phyloP scores from a whole-genome alignment of 2,113 vertebrate species.

The Anas platyrhynchos region DNA sequence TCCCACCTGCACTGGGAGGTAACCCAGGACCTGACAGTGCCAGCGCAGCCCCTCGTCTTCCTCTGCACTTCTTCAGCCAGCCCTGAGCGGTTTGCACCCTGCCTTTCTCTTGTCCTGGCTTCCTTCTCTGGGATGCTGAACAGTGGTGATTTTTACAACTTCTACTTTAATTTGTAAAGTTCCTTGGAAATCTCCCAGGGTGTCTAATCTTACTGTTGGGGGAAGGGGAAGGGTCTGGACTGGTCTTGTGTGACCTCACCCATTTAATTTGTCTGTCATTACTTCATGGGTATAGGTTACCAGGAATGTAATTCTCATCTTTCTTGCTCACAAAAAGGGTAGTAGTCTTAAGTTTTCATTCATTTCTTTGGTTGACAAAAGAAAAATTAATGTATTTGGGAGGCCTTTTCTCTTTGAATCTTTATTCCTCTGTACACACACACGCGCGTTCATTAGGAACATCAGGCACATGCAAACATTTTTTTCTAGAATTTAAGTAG shows the following conservation, averaged over 20 bases:
- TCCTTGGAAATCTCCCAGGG: neutral
- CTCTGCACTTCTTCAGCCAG: neutral
- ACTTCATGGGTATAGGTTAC: constrained; percentile 41
- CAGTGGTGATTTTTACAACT: neutral
- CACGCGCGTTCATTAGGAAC: neutral
- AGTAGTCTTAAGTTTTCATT: neutral
- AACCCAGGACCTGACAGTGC: fast-evolving
- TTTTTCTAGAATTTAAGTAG: constrained; percentile 24
- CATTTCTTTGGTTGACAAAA: constrained; percentile 28
- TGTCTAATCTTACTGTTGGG: constrained; percentile 24
- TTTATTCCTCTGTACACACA: neutral
- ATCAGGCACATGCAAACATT: neutral
- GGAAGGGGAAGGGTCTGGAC: constrained; percentile 16
- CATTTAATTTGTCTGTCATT: constrained; percentile 64
- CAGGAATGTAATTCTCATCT: constrained; percentile 15
- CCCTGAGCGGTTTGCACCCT: neutral
- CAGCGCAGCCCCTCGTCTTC: neutral
- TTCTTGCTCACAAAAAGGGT: neutral
- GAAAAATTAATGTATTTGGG: neutral
- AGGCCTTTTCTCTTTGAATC: neutral
- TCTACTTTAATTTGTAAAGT: neutral
- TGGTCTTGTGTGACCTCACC: constrained; percentile 37
- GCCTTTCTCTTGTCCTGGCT: neutral
- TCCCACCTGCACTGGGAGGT: neutral
- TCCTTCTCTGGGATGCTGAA: neutral